Base-by-base conservation (phyloP, 2,797 vertebrate species). In the Hemitrygon akajei region DNA sequence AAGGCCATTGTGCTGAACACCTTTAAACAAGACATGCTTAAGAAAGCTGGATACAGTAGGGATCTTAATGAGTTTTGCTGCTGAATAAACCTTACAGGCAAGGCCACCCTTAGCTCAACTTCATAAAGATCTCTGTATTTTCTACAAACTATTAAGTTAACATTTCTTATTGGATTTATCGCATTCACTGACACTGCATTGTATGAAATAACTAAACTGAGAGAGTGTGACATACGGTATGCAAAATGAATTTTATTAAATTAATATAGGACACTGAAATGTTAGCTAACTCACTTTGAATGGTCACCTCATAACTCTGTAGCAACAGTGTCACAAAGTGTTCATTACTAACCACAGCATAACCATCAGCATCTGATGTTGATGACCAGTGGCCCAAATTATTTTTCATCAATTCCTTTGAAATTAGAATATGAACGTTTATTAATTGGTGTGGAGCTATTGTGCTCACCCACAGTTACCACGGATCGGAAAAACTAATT, bases 221-320 rank as follows among this genome's bases (percentile, higher is more conserved):
- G 16, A 22, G 60, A 66, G 18, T 89, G n/a, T 1, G 60, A 63
- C n/a, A 63, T 18, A 0, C 69, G 34, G 47, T 47, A 47, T n/a
- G 60, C 86, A 89, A 69, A 89, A 66, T 89, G 18, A 89, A 89
- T 89, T 89, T 69, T 89, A 16, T 20, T 66, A 34, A 89, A 66
- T 89, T 37, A 69, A 66, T 66, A 66, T n/a, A 37, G n/a, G 86
- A 22, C 63, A 37, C n/a, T 56, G 30, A 34, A 89, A 22, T 11
- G 7, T 6, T 69, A 37, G 60, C 60, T 89, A 69, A 89, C 86
- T 69, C 6, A 22, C 14, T 18, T 7, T n/a, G 34, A 63, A 69
- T 37, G 63, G 60, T 37, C 30, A 89, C n/a, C 12, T 18, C 20
- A 66, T n/a, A 89, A 89, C 34, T 63, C 84, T 66, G 58, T n/a